Conservation (phyloP, 2,888 invertebrate genomes). For the Lasioglossum morio region DNA sequence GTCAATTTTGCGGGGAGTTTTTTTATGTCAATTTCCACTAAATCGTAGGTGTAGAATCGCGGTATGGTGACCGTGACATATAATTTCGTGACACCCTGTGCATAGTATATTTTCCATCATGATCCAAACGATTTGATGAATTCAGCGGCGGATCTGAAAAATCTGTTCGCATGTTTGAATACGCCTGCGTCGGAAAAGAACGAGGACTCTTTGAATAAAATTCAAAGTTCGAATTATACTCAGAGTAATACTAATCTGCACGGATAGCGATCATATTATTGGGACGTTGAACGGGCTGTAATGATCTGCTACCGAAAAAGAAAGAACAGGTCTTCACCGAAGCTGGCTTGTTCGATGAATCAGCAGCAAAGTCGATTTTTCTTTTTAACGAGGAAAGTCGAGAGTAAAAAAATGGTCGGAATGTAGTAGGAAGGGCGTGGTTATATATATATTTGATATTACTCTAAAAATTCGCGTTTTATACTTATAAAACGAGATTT, state of each 20-base stretch:
- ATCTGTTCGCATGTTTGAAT: slow-evolving; percentile 91
- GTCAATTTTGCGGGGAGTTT: no score
- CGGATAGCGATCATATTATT: no score
- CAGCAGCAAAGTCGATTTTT: background rate
- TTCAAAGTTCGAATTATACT: no score
- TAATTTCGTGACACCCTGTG: no score
- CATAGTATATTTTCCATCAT: background rate
- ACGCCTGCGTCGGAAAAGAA: slow-evolving; percentile 94
- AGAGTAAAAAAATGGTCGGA: slow-evolving; percentile 27
- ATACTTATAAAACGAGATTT: no score
- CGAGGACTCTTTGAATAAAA: slow-evolving; percentile 44
- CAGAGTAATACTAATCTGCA: no score
- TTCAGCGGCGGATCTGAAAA: slow-evolving; percentile 88
- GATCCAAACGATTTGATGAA: slow-evolving; percentile 87
- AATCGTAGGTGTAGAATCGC: no score
- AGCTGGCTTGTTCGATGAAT: background rate
- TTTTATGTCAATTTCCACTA: no score
- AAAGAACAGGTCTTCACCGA: background rate
- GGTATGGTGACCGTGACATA: no score
- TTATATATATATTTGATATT: slow-evolving; percentile 55
- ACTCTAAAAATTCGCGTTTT: no score
- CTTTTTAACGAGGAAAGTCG: background rate
- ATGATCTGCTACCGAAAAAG: no score
- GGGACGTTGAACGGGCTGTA: no score
- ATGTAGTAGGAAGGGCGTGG: slow-evolving; percentile 70